Conservation (phyloP, 2,113 vertebrate genomes). For the Syngnathus scovelli region DNA sequence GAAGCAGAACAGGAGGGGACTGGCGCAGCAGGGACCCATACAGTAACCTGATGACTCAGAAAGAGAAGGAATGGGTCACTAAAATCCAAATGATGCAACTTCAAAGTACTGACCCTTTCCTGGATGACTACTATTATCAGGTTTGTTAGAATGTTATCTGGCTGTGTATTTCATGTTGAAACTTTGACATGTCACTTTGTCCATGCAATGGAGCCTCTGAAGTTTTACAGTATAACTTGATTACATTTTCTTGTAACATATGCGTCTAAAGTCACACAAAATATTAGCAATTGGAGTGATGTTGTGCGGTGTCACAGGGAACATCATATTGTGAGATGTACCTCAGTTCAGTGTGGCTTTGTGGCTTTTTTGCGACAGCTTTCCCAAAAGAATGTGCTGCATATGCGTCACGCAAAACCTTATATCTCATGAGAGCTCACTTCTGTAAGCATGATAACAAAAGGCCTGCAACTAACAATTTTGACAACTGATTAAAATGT, state of each 20-base stretch:
- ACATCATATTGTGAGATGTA: not conserved
- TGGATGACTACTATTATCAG: constrained; percentile 96
- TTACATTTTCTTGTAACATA: not conserved
- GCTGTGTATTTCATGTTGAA: not conserved
- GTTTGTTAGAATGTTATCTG: constrained; percentile 15
- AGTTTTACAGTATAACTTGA: not conserved
- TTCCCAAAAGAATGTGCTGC: too few species aligned
- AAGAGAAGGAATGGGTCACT: constrained; percentile 96
- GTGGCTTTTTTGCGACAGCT: too few species aligned
- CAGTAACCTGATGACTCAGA: constrained; percentile 92
- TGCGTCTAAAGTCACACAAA: not conserved
- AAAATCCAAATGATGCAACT: constrained; percentile 99
- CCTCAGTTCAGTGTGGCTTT: too few species aligned
- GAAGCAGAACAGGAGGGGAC: constrained; percentile 73
- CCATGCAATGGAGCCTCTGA: not conserved
- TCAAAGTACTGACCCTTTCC: constrained; percentile 93
- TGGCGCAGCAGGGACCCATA: constrained; percentile 82
- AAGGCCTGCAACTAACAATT: too few species aligned
- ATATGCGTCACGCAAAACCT: too few species aligned
- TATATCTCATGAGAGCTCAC: too few species aligned
- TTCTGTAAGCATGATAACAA: too few species aligned
- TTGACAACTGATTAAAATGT: too few species aligned
- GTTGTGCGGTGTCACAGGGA: not conserved
- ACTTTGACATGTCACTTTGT: not conserved
- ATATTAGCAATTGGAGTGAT: not conserved